Evolutionary conservation across 2,113 vertebrate species (phyloP).

Genomic region (Albula glossodonta): DNA sequence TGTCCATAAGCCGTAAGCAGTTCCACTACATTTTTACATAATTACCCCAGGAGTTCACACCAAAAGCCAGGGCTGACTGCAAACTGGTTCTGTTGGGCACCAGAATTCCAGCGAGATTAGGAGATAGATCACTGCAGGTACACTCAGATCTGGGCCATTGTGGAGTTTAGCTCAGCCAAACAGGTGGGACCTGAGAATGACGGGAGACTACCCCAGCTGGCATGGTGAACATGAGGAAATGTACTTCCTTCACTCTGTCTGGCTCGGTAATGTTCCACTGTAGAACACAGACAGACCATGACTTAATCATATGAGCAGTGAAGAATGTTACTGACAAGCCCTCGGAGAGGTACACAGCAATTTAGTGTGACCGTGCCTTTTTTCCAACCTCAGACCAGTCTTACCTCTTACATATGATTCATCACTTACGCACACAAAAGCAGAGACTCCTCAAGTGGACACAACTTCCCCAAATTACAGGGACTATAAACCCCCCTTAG

Average conservation of each 20-base stretch:
- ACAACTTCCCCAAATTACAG: neutral
- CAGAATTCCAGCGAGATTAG: neutral
- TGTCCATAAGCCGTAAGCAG: neutral
- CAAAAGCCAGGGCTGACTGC: neutral
- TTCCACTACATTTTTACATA: neutral
- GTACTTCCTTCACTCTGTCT: neutral
- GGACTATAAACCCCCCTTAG: neutral
- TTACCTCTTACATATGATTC: neutral
- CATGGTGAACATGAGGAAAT: neutral
- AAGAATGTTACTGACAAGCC: neutral
- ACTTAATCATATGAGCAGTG: neutral
- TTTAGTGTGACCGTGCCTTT: neutral
- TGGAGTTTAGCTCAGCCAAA: neutral
- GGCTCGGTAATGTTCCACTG: neutral
- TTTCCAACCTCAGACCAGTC: too few relatives aligned
- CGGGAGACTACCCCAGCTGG: too few relatives aligned
- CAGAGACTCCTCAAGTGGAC: neutral
- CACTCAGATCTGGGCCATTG: neutral
- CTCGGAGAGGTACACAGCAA: neutral
- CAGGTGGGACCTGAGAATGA: neutral
- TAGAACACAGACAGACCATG: constrained; percentile 16
- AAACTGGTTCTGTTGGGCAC: neutral
- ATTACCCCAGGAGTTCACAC: neutral
- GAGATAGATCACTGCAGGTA: constrained; percentile 6
- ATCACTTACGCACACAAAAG: neutral